Base-by-base conservation (phyloP, 2,888 invertebrate genomes). In the Conchocele bisecta region DNA sequence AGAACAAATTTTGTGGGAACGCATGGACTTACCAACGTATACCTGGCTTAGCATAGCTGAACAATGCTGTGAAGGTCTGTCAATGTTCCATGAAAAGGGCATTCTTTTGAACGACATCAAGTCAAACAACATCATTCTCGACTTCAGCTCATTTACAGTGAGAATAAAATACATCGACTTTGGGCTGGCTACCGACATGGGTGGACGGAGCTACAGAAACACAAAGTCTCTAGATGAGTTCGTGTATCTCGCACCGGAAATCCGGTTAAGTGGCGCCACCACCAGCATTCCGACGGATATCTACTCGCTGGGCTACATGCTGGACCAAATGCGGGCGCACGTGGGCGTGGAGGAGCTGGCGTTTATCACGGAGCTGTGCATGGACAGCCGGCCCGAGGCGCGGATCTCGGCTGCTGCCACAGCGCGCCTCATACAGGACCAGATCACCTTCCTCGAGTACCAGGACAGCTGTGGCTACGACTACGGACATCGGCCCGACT, bases 91-190 rank as follows among this genome's bases (percentile, higher is more conserved):
- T 51, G 64, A 66, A 15, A 77, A 73, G 44, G 67, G 67, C 2
- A 77, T 77, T 33, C 60, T 77, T 24, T 46, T 77, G 42, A 77
- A 77, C 37, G 76, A 77, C 39, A 73, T 77, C 13, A 77, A 77
- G 48, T 59, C 69, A 2, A 77, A 77, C 37, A 77, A 77, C 35
- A 73, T 77, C 33, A 42, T 77, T 26, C 31, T 70, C 26, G 73
- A 73, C 11, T 67, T 70, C 59, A 24, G 24, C 7, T 39, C 54
- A 6, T 9, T 35, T 13, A 35, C 58, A 9, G 67, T 77, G 0
- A 53, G 64, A n/a, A 70, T 77, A 13, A 69, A 66, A 57, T 77
- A 63, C 39, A 70, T 77, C 20, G 76, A 77, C 39, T 77, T 77
- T 53, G 76, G 76, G 13, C 67, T 77, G 2, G 72, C 76, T 3